Evolutionary conservation across 37 sponge, comb jelly and placozoan genomes (phyloP).

Genomic region (Aplysina aerophoba): DNA sequence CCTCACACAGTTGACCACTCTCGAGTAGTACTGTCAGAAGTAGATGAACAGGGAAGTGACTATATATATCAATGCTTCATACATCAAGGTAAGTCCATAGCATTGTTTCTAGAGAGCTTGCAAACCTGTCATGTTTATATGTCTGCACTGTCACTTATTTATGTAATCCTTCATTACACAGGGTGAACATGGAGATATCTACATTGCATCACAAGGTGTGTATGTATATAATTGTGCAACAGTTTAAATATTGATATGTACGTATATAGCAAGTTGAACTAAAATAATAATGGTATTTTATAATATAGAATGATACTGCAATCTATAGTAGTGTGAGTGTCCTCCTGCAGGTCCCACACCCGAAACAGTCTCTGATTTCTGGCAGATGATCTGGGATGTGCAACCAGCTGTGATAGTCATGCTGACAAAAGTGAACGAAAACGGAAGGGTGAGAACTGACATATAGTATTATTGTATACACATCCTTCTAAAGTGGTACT

Average conservation of each 20-base stretch:
- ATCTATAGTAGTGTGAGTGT: too few relatives aligned
- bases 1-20: slow-evolving; percentile 82
- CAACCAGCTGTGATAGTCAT: slow-evolving; percentile 85
- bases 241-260: too few relatives aligned
- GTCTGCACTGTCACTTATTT: neutral
- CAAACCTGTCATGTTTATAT: neutral
- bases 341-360: slow-evolving; percentile 39
- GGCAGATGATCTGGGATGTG: slow-evolving; percentile 95
- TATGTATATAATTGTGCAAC: too few relatives aligned
- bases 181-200: slow-evolving; percentile 32
- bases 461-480: too few relatives aligned
- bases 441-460: slow-evolving; percentile 76
- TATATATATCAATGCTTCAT: slow-evolving; percentile 93
- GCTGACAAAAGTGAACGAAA: slow-evolving; percentile 90
- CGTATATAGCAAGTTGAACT: too few relatives aligned
- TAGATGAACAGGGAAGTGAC: slow-evolving; percentile 66
- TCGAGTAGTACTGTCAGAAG: slow-evolving; percentile 64
- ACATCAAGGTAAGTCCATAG: slow-evolving; percentile 46
- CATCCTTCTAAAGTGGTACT: too few relatives aligned
- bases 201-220: slow-evolving; percentile 90
- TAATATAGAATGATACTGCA: too few relatives aligned
- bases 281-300: too few relatives aligned
- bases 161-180: neutral
- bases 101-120: neutral
- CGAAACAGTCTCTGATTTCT: slow-evolving; percentile 82